Percentiles rank a stretch among this genome's conserved stretches.
These are phyloP conservation scores for Ictalurus punctatus DNA, from an alignment of 2,113 vertebrate genomes.

Conservation along the genomic window DNA sequence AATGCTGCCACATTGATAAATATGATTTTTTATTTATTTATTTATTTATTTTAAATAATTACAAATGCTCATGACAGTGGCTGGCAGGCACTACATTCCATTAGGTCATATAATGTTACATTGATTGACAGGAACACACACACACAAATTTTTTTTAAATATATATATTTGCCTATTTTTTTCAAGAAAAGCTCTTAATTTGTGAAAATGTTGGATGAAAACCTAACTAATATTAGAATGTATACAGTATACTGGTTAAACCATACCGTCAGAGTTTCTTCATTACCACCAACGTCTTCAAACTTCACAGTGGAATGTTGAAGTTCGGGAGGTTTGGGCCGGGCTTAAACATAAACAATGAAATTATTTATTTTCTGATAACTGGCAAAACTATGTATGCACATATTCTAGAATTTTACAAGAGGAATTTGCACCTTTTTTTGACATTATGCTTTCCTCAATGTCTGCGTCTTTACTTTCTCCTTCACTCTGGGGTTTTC, in stretches of 20 bases:
- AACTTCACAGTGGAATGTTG: constrained; percentile 81
- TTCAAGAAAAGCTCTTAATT: neutral
- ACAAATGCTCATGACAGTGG: neutral
- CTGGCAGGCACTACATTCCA: neutral
- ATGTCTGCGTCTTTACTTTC: constrained; percentile 69
- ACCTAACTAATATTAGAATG: neutral
- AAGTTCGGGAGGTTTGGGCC: constrained; percentile 71
- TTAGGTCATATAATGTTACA: neutral
- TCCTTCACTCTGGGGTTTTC: constrained; percentile 60
- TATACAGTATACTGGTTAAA: neutral
- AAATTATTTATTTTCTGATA: neutral
- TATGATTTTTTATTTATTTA: neutral
- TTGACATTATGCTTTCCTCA: constrained; percentile 60
- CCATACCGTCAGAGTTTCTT: constrained; percentile 81
- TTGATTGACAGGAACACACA: neutral
- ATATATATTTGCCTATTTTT: neutral
- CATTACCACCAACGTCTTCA: constrained; percentile 90
- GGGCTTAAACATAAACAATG: constrained; percentile 63
- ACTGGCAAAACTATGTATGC: neutral
- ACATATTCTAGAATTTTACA: neutral
- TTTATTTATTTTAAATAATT: neutral
- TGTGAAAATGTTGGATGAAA: neutral
- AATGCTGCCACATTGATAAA: neutral
- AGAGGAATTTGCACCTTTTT: constrained; percentile 73
- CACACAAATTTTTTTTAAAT: neutral